Evolutionary conservation across 2,888 invertebrate genomes (phyloP).

Genomic region (Epinotia bilunana): DNA sequence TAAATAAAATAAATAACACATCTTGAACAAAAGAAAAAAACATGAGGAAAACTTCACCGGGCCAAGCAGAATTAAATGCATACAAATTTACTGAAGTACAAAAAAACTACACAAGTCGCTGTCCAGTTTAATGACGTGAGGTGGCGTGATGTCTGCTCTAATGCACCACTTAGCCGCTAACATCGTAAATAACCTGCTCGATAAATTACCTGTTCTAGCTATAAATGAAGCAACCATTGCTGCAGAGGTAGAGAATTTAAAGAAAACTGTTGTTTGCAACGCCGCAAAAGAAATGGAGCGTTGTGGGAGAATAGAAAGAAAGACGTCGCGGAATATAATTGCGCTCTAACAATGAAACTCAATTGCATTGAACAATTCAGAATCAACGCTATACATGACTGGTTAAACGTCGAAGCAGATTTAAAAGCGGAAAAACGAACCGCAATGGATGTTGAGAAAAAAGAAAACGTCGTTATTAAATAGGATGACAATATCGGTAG

Average conservation of each 20-base stretch:
- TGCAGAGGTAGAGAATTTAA: neutral
- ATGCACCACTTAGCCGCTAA: slow-evolving; percentile 50
- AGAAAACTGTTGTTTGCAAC: neutral
- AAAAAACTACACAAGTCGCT: slow-evolving; percentile 48
- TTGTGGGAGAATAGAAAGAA: neutral
- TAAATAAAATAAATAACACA: too few species aligned
- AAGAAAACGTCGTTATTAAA: slow-evolving; percentile 20
- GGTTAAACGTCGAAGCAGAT: slow-evolving; percentile 15
- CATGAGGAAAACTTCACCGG: slow-evolving; percentile 52
- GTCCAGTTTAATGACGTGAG: slow-evolving; percentile 52
- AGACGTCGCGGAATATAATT: slow-evolving; percentile 5
- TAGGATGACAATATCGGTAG: slow-evolving; percentile 11
- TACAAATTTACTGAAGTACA: slow-evolving; percentile 53
- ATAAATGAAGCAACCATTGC: slow-evolving; percentile 18
- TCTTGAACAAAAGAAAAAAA: slow-evolving; percentile 27
- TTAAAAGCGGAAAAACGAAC: slow-evolving; percentile 25
- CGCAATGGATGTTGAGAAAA: slow-evolving; percentile 41
- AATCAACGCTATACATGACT: slow-evolving; percentile 12
- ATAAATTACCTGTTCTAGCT: slow-evolving; percentile 15
- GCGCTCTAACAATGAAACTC: neutral
- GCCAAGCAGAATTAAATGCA: slow-evolving; percentile 57
- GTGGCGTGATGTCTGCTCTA: slow-evolving; percentile 62
- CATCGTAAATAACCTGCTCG: slow-evolving; percentile 15
- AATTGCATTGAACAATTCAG: neutral
- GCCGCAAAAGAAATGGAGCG: slow-evolving; percentile 1